Conservation (phyloP, 2,888 invertebrate species). For the Seira sanloemensis region DNA sequence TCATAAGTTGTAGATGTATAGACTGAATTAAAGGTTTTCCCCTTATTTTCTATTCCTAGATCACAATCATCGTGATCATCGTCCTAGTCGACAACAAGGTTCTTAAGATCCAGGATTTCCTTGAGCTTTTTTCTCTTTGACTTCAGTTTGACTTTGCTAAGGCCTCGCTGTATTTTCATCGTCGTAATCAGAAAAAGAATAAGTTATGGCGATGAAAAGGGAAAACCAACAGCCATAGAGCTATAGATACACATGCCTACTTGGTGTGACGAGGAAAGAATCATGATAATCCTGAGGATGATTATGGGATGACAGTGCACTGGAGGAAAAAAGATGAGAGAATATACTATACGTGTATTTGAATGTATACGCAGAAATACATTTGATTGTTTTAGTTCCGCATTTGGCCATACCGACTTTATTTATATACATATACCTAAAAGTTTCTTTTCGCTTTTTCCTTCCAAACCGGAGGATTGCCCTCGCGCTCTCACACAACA, state of each 20-base stretch:
- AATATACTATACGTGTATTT: slow-evolving; percentile 32
- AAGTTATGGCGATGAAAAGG: background rate
- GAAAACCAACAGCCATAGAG: slow-evolving; percentile 21
- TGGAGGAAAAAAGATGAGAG: slow-evolving; percentile 11
- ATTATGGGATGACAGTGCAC: slow-evolving; percentile 49
- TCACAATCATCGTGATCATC: slow-evolving; percentile 22
- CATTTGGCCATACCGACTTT: background rate
- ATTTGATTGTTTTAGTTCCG: background rate
- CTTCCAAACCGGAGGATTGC: slow-evolving; percentile 42
- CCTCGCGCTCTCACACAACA: slow-evolving; percentile 41
- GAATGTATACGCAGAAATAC: background rate
- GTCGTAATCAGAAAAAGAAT: slow-evolving; percentile 35
- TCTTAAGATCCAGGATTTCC: too few species aligned
- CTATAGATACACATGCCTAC: slow-evolving; percentile 24
- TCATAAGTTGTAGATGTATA: too few species aligned
- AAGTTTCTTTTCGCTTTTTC: slow-evolving; percentile 40
- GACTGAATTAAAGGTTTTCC: too few species aligned
- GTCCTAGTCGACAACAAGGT: slow-evolving; percentile 18
- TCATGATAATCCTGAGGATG: slow-evolving; percentile 54
- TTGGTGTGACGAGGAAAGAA: slow-evolving; percentile 45
- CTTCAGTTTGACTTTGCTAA: slow-evolving; percentile 41
- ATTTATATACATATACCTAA: too few species aligned
- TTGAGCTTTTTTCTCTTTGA: slow-evolving; percentile 45
- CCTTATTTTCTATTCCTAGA: too few species aligned
- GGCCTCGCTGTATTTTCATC: slow-evolving; percentile 34